Percentiles rank a stretch among this genome's conserved stretches.
Conservation (phyloP, 2,888 invertebrate genomes). For the Adelphocoris suturalis region DNA sequence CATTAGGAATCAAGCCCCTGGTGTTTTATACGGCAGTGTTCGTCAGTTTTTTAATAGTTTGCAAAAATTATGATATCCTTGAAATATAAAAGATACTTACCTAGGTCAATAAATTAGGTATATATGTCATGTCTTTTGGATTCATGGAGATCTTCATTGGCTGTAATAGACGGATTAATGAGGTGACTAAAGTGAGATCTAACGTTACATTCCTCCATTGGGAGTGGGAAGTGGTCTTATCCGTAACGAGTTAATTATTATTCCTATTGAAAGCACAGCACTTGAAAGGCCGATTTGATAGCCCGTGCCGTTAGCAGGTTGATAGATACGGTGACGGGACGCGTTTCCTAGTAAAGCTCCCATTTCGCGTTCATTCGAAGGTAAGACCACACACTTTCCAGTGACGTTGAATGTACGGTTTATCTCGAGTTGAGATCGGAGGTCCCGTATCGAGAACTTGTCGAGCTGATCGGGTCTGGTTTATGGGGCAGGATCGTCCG, state of each 20-base stretch:
- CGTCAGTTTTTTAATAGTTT: too few relatives aligned
- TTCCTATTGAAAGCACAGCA: neutral
- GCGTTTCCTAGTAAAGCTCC: conserved; percentile 13
- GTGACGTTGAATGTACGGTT: neutral
- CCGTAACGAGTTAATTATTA: neutral
- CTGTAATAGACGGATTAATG: too few relatives aligned
- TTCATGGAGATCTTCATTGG: too few relatives aligned
- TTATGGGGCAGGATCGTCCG: neutral
- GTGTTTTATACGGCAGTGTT: too few relatives aligned
- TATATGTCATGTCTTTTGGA: too few relatives aligned
- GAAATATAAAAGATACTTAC: too few relatives aligned
- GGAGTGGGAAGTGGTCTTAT: neutral
- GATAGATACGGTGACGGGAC: neutral
- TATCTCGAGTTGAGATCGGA: neutral
- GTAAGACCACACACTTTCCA: neutral
- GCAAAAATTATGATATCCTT: too few relatives aligned
- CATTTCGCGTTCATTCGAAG: neutral
- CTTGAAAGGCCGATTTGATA: neutral
- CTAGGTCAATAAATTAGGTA: too few relatives aligned
- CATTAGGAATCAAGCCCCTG: too few relatives aligned
- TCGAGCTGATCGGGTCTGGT: conserved; percentile 3
- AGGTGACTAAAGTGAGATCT: too few relatives aligned
- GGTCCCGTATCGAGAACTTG: conserved; percentile 21
- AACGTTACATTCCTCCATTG: neutral
- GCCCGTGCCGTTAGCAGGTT: neutral